These are phyloP conservation scores for Oncopodura yosiiana DNA, from an alignment of 1,140 invertebrate species.

Conservation along the genomic window DNA sequence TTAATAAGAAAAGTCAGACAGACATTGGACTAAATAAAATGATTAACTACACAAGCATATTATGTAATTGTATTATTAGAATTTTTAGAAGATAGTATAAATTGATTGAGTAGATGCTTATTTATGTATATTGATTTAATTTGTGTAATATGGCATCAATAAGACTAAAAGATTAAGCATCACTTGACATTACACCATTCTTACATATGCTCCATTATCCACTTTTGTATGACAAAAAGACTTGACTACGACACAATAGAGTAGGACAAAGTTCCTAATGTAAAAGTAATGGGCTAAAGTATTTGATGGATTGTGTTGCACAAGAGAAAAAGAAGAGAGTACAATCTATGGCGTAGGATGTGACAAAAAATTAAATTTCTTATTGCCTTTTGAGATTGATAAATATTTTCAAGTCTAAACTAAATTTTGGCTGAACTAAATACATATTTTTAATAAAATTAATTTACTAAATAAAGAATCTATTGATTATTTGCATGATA, in stretches of 20 bases:
- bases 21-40: too few species aligned
- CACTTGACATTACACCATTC: not conserved
- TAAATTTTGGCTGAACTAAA: too few species aligned
- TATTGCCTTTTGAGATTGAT: too few species aligned
- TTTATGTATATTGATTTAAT: not conserved
- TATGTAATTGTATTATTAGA: too few species aligned
- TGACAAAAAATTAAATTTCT: too few species aligned
- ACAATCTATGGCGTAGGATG: too few species aligned
- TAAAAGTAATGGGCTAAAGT: conserved; percentile 16
- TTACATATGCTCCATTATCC: not conserved
- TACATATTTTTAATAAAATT: too few species aligned
- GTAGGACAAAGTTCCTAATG: conserved; percentile 21
- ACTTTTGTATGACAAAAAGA: not conserved
- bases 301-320: conserved; percentile 18
- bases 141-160: not conserved
- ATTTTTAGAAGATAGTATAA: not conserved
- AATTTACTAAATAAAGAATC: too few species aligned
- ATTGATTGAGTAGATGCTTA: not conserved
- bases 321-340: conserved; percentile 5
- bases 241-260: not conserved
- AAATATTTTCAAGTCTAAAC: too few species aligned
- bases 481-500: too few species aligned
- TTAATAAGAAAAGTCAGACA: too few species aligned
- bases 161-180: not conserved
- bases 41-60: too few species aligned